phyloP scores from a whole-genome alignment of 2,888 invertebrate species.

The Labia minor region DNA sequence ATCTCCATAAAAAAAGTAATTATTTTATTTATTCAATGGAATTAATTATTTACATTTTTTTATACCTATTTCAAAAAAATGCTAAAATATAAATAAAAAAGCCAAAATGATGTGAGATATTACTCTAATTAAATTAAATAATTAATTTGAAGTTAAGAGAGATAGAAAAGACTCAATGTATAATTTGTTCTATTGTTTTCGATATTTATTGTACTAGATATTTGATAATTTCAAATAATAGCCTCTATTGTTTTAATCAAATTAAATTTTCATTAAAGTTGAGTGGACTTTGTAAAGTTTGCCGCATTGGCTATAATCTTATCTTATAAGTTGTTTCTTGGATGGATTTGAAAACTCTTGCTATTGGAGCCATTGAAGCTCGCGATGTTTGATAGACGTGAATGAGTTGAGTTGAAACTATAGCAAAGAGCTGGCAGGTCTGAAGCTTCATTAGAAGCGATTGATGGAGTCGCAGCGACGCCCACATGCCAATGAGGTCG shows the following conservation, averaged over 20 bases:
- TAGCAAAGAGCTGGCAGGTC: background rate
- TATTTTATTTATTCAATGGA: no score
- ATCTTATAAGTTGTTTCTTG: constrained; percentile 8
- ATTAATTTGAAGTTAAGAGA: no score
- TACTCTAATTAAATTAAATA: no score
- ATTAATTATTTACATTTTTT: no score
- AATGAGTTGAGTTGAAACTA: background rate
- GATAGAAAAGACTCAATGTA: no score
- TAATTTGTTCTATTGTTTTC: no score
- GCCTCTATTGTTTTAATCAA: background rate
- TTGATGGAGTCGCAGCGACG: background rate
- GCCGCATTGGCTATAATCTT: background rate
- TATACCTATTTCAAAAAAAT: no score
- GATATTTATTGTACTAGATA: no score
- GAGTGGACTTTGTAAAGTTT: background rate
- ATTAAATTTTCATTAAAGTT: constrained; percentile 5
- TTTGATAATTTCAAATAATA: background rate
- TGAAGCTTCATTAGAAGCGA: constrained; percentile 1
- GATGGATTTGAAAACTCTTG: background rate
- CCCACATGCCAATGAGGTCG: constrained; percentile 7
- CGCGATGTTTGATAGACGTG: constrained; percentile 7
- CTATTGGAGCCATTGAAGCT: background rate
- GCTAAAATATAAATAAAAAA: no score
- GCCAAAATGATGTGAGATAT: no score
- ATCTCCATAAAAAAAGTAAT: no score